Base-by-base conservation (phyloP, 2,888 invertebrate genomes). In the Parasteatoda lunata region DNA sequence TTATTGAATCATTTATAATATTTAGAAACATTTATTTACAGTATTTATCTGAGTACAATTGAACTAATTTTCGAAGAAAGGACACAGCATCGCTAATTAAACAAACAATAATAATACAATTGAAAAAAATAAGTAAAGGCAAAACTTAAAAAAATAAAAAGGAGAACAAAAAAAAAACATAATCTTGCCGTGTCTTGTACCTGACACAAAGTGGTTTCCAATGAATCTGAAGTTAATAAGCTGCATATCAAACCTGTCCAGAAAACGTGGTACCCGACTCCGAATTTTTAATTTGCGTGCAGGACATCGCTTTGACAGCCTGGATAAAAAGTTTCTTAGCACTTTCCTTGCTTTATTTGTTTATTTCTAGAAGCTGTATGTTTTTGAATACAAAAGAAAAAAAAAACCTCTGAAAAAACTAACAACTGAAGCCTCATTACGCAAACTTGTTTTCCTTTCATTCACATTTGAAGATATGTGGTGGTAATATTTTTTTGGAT, bases 231-330 rank as follows among this genome's bases (percentile, higher is more conserved):
- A 69, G 72, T 81, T 75, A 81, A 75, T 75, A 81, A 75, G 68
- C 75, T 75, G 59, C 66, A 49, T 75, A 75, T 81, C 75, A 47
- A 47, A 81, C 47, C 81, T 81, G 81, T 75, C 81, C 73, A 9
- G 47, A 47, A n/a, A 73, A 81, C 69, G 73, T 81, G 81, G 75
- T 81, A 66, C 81, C 54, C 4, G 15, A 75, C 59, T 75, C 52
- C 73, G 73, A 81, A 81, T 81, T 81, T 81, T 81, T 81, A 81
- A 75, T 81, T 81, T 81, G 54, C 48, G 75, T 68, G 8, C 52
- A 48, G 54, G 75, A 75, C 81, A 75, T 69, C 66, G 81, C 68
- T 68, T 68, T 81, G 81, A 81, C 75, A 75, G 81, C 54, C 68
- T 49, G 11, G 15, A 68, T 54, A 81, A 81, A 59, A 79, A 59